A percentile compares a stretch with the other conserved stretches of the same genome.
Conservation (phyloP, 2,113 vertebrate species). For the Ceyx melanurus region DNA sequence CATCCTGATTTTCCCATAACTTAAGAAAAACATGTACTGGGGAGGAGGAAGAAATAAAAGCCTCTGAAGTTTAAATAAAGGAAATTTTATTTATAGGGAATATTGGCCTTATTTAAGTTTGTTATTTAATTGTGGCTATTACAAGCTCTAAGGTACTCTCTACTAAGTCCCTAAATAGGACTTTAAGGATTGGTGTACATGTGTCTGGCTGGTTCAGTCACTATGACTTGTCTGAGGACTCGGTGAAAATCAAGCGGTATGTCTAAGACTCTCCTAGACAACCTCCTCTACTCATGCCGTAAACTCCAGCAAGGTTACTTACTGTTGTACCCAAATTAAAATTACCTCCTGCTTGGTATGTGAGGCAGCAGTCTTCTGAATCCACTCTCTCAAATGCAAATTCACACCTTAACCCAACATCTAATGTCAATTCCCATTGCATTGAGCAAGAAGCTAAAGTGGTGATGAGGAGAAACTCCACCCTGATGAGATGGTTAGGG, state of each 20-base stretch:
- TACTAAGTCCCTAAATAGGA: not conserved
- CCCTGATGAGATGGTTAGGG: accelerated
- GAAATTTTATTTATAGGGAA: not conserved
- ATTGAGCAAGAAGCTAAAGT: accelerated
- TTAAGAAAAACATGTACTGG: not conserved
- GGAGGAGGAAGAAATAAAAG: not conserved
- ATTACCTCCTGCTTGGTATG: not conserved
- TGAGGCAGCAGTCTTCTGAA: accelerated
- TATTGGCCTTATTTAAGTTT: not conserved
- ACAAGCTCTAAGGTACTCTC: not conserved
- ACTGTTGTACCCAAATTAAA: not conserved
- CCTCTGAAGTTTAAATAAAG: not conserved
- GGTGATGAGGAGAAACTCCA: accelerated
- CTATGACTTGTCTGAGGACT: not conserved
- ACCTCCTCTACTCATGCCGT: not conserved
- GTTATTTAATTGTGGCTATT: not conserved
- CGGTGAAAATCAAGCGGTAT: not conserved
- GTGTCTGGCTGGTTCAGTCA: not conserved
- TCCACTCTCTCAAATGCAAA: not conserved
- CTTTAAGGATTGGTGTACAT: accelerated
- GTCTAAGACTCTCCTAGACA: no score
- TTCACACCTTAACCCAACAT: not conserved
- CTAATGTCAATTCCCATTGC: accelerated
- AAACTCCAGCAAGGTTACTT: accelerated
- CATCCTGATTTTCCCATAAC: not conserved